Evolutionary conservation across 2,888 invertebrate genomes (phyloP), one percentile per base, ranked within the genome.

Genomic region (Philonicus albiceps): DNA sequence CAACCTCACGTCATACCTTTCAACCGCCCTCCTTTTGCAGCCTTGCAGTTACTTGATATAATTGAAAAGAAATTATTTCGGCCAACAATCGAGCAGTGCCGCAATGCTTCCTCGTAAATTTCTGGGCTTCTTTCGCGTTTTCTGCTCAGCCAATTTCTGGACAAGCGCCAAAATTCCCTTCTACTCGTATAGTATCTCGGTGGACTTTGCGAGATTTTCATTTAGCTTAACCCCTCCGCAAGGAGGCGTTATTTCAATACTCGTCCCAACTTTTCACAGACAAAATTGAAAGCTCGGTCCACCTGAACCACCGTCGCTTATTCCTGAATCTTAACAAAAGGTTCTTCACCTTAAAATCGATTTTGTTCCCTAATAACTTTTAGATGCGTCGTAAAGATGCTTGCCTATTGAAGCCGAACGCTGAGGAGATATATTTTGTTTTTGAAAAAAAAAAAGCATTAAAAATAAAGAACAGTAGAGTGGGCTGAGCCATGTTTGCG

Each of bases 271-370:
- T 81, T 55, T 64, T 81, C 64, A 81, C 13, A 64, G 64, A 55
- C 55, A 80, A 34, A 81, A 55, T 81, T 53, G 30, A 78, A 37
- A 30, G 43, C 49, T 49, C 55, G 55, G 2, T 22, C 49, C 40
- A n/a, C 49, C 78, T 74, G n/a, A 16, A 22, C 49, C 43, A 11
- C 31, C 19, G 16, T 19, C 55, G 81, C 55, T 22, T 43, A 74
- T 34, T 81, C 19, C 37, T 64, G 49, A 49, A 43, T 16, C 27
- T 22, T 64, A 78, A 49, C 78, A 78, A 78, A 53, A 49, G 78
- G 78, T 49, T 78, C 49, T 78, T 78, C 49, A 78, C 78, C 78
- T 78, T 78, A 78, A 78, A 78, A 78, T 78, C 78, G 78, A 78
- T 78, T 78, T 53, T 30, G 49, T 53, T 78, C 30, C 78, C 78